phyloP scores from a whole-genome alignment of 2,113 vertebrate species.

The Nannospalax galili region DNA sequence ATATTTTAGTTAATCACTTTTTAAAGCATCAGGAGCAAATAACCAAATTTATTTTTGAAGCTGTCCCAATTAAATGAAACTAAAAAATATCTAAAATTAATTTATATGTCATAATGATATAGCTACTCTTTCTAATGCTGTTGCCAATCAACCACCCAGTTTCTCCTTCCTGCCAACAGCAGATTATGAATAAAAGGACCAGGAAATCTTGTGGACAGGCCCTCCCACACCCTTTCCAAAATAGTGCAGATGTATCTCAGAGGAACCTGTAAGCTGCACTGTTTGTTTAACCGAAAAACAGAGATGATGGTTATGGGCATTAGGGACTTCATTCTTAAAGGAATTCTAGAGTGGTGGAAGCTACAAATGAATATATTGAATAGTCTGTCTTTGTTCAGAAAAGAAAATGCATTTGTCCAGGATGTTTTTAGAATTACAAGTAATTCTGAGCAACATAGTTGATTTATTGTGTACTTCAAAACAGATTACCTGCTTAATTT shows the following conservation, averaged over 20 bases:
- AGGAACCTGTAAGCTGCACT: not conserved
- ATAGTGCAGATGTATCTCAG: not conserved
- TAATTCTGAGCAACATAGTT: not conserved
- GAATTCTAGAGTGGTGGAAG: not conserved
- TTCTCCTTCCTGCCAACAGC: not conserved
- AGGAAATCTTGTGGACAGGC: not conserved
- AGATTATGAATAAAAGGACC: not conserved
- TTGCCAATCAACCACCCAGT: not conserved
- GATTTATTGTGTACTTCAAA: not conserved
- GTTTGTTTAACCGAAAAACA: not conserved
- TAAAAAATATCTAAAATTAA: constrained; percentile 11
- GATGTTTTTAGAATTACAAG: not conserved
- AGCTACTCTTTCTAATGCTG: not conserved
- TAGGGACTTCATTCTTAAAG: not conserved
- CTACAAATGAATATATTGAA: not conserved
- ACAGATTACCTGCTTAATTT: not conserved
- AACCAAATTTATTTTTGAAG: not conserved
- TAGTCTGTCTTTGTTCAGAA: not conserved
- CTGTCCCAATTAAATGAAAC: not conserved
- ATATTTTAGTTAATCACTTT: not conserved
- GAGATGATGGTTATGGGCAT: not conserved
- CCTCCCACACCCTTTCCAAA: not conserved
- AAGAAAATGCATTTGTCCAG: not conserved
- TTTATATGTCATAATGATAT: not conserved
- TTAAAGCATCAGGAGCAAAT: constrained; percentile 1